Evolutionary conservation across 2,888 invertebrate genomes (phyloP), one percentile per base, ranked within the genome.

Genomic region (Volucella inanis): DNA sequence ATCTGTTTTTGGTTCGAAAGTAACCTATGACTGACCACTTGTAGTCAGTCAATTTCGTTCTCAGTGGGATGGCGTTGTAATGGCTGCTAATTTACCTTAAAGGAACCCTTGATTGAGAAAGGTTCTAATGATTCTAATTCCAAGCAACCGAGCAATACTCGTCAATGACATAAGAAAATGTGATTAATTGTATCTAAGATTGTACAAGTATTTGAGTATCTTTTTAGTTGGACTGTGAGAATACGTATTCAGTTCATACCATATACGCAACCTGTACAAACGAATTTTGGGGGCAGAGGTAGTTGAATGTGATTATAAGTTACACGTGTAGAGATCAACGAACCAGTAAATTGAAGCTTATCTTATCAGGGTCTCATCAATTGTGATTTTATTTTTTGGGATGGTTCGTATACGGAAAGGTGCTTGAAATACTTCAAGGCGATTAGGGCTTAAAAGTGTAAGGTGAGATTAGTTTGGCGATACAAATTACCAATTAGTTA

Each of bases 301-400:
- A 62, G 31, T 54, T n/a, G 11, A 62, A 45, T 62, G 22, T 22
- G 43, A n/a, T 62, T 52, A 15, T 72, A 62, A 62, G 45, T 12
- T 72, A 72, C 72, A 72, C 72, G 72, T 62, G 72, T 54, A n/a
- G 62, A 45, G 72, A 72, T 72, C 72, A 72, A 72, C 45, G 72
- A 45, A 62, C 72, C 15, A 9, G 43, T 55, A 54, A 43, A 62
- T 15, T 52, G 50, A 50, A 49, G 49, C 62, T 61, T 62, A 62
- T 62, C 72, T 72, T 38, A 72, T 72, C 72, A 54, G 50, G 61
- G 72, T 52, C 72, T 72, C 50, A 61, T 71, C 71, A 61, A 41
- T 41, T 2, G 45, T 47, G 4, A 12, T 57, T 39, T 47, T 45
- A 15, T 55, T 38, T 6, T 12, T 18, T 55, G 41, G 12, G 3